Conservation (phyloP, 1,140 invertebrate genomes). For the Lordiphosa stackelbergi region DNA sequence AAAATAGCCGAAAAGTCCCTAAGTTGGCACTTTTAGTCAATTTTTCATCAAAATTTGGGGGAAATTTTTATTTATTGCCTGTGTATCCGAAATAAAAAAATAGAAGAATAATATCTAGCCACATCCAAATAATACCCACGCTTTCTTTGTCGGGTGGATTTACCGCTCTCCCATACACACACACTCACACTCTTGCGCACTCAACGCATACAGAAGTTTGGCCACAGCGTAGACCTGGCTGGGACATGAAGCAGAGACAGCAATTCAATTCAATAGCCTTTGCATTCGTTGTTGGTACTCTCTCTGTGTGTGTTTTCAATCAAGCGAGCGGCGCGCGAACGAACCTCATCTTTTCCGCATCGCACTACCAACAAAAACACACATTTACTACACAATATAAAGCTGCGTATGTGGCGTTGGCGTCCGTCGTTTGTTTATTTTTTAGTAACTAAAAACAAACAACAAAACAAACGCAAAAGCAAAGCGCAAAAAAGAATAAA, state of each 20-base stretch:
- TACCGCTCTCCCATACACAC: slow-evolving; percentile 20
- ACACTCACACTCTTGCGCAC: slow-evolving; percentile 54
- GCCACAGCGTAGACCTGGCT: slow-evolving; percentile 40
- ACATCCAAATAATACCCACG: too few species aligned
- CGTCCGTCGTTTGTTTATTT: slow-evolving; percentile 71
- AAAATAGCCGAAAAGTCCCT: too few species aligned
- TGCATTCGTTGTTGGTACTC: slow-evolving; percentile 77
- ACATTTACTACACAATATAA: slow-evolving; percentile 67
- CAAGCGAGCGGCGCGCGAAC: slow-evolving; percentile 74
- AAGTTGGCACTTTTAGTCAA: too few species aligned
- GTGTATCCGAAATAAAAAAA: too few species aligned
- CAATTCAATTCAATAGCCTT: slow-evolving; percentile 77
- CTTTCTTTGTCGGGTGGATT: too few species aligned
- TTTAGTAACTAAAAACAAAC: slow-evolving; percentile 74
- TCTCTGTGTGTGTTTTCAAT: slow-evolving; percentile 77
- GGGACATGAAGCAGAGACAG: slow-evolving; percentile 66
- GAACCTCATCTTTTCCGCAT: slow-evolving; percentile 72
- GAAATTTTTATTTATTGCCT: too few species aligned
- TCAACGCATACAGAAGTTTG: slow-evolving; percentile 63
- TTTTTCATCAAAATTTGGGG: too few species aligned
- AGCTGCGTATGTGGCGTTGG: slow-evolving; percentile 61
- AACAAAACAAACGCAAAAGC: slow-evolving; percentile 43
- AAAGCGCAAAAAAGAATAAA: slow-evolving; percentile 19
- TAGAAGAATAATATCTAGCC: too few species aligned
- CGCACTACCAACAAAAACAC: slow-evolving; percentile 57